phyloP scores from a whole-genome alignment of 1,140 invertebrate genomes.

The Littorina saxatilis region DNA sequence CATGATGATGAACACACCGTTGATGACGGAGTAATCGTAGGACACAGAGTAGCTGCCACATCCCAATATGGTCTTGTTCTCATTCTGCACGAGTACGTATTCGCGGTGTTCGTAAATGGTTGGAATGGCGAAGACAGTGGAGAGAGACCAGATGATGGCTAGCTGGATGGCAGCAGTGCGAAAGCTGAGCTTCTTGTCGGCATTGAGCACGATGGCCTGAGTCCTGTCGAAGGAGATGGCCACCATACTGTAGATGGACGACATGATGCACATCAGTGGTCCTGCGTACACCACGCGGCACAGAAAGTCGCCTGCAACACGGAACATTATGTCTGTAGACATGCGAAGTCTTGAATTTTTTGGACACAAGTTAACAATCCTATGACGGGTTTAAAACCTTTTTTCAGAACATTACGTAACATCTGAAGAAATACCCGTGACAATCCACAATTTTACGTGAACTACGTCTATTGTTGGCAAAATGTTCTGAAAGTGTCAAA shows the following conservation, averaged over 20 bases:
- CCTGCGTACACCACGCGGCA: constrained; percentile 54
- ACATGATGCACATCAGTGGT: constrained; percentile 56
- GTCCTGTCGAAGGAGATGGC: constrained; percentile 55
- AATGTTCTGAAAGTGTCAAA: too few species aligned
- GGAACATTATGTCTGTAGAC: not conserved
- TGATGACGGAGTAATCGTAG: constrained; percentile 30
- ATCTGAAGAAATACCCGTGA: too few species aligned
- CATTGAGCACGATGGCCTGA: constrained; percentile 43
- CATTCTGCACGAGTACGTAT: not conserved
- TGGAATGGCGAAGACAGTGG: constrained; percentile 41
- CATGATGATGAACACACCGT: constrained; percentile 48
- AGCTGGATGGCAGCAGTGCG: constrained; percentile 27
- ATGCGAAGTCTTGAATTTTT: too few species aligned
- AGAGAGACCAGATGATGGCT: constrained; percentile 42
- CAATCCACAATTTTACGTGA: too few species aligned
- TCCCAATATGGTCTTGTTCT: constrained; percentile 28
- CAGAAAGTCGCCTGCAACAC: constrained; percentile 51
- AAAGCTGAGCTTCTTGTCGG: constrained; percentile 15
- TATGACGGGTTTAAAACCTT: too few species aligned
- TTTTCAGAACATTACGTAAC: too few species aligned
- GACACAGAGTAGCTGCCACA: constrained; percentile 46
- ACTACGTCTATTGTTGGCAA: too few species aligned
- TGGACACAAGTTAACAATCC: too few species aligned
- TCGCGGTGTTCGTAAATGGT: constrained; percentile 48
- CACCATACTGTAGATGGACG: constrained; percentile 57